Evolutionary conservation across 1,140 invertebrate genomes (phyloP), one percentile per base, ranked within the genome.

Genomic region (Papilio xuthus): DNA sequence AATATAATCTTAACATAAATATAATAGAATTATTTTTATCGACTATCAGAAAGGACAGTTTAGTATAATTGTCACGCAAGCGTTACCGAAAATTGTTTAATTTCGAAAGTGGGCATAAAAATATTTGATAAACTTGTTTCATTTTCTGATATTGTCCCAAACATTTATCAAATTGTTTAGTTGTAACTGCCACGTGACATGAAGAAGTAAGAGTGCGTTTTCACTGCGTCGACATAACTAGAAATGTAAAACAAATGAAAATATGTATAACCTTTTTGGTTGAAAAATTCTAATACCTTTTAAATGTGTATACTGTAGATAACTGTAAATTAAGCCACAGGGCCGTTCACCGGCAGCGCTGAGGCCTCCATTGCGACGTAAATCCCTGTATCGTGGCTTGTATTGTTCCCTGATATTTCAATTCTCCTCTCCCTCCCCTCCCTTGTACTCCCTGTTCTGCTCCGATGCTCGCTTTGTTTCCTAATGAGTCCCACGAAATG

Each of bases 351-450:
- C 67, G 67, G 4, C 4, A 37, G 23, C 67, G 67, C 67, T 47
- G 41, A 73, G 41, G 70, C 70, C 37, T 71, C 37, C 71, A 28
- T 20, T 44, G 71, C 71, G 71, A 69, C 78, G 82, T 63, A 83
- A 82, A 85, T 85, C 83, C 82, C 76, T 72, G 80, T 84, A 82
- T 85, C 84, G 79, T 42, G 78, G 71, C 73, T 80, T 80, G 82
- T 80, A 84, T 85, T 83, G 82, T 85, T 53, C 80, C 53, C 79
- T 83, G 83, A 87, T 86, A 87, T 87, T 87, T 87, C 84, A 86
- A 85, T 87, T 81, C 81, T 56, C 78, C 75, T 69, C 20, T 71
- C 50, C 83, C 78, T 28, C 60, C 26, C 60, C 13, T 28, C 1
- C 26, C 20, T 18, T 47, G 44, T 0, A n/a, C 50, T 20, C 8